Conservation (phyloP, 2,113 vertebrate species). For the Oceanodroma tethys region DNA sequence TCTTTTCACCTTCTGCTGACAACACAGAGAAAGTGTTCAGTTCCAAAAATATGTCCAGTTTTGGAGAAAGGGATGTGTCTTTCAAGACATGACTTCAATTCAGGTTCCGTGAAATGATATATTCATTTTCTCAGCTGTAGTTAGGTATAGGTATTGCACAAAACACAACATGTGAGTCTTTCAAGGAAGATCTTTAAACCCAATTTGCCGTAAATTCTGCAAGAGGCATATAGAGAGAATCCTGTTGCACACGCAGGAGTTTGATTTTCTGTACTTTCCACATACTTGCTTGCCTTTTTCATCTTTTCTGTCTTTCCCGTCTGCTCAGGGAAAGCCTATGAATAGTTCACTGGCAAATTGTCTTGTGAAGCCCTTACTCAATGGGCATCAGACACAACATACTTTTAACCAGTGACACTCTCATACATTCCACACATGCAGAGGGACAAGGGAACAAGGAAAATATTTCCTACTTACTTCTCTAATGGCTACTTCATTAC, state of each 20-base stretch:
- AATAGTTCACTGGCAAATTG: not conserved
- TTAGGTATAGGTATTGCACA: not conserved
- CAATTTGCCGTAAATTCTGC: not conserved
- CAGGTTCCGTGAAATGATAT: not conserved
- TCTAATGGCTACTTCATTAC: not conserved
- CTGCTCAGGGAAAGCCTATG: not conserved
- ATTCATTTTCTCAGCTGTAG: not conserved
- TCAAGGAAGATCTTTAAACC: not conserved
- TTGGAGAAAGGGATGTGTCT: not conserved
- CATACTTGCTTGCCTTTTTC: not conserved
- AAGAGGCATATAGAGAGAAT: not conserved
- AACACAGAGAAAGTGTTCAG: not conserved
- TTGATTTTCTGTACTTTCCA: not conserved
- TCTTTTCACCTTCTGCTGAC: constrained; percentile 60
- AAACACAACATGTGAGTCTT: not conserved
- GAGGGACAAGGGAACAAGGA: not conserved
- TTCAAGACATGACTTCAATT: not conserved
- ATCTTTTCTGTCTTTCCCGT: not conserved
- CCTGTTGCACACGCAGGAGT: accelerated
- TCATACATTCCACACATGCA: not conserved
- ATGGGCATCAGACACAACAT: not conserved
- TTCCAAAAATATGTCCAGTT: not conserved
- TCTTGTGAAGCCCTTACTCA: not conserved
- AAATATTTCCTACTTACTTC: not conserved
- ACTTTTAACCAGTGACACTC: not conserved